Base-by-base conservation (phyloP, 2,113 vertebrate species). In the Lichenostomus cassidix region DNA sequence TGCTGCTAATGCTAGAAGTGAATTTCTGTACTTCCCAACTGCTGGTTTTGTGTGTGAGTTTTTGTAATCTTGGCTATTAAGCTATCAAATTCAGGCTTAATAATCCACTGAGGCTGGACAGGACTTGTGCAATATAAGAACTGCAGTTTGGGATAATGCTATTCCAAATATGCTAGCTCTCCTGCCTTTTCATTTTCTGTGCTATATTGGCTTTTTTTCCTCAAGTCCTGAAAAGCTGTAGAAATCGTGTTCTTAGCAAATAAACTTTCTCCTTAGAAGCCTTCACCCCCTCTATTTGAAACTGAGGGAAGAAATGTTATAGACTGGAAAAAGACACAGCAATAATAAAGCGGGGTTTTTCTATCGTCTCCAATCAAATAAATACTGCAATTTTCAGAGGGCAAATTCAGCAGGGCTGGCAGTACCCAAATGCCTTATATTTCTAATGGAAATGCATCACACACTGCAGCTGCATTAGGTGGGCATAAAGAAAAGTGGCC, bases 61-160 rank as follows among this genome's bases (percentile, higher is more conserved):
- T 97, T 95, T 94, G 74, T 95, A 91, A 92, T 97, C 95, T 94
- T 67, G 88, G 83, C 91, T 94, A 83, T 97, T 96, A 97, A 97
- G 89, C 94, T 96, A 95, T 97, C 96, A 96, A 94, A 97, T 95
- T 97, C 88, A 95, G 83, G 68, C 85, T 67, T 95, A 97, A 95
- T 95, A 97, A 95, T 95, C 84, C 79, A 92, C 74, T 85, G 92
- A 95, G 94, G 44, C 90, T 92, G 80, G 49, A 69, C 2, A 11
- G 41, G 33, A 67, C 78, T 92, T 1, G 0, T 90, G 63, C 46
- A 78, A 79, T 24, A n/a, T 87, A 96, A 97, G 94, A 97, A 70
- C 85, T 95, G 73, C 86, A 89, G 86, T 96, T 96, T 94, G 78
- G 70, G 88, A 67, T 94, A 95, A 87, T 88, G 56, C 86, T 93